Conservation (phyloP, 1,140 invertebrate species). For the Bombus pyrosoma region DNA sequence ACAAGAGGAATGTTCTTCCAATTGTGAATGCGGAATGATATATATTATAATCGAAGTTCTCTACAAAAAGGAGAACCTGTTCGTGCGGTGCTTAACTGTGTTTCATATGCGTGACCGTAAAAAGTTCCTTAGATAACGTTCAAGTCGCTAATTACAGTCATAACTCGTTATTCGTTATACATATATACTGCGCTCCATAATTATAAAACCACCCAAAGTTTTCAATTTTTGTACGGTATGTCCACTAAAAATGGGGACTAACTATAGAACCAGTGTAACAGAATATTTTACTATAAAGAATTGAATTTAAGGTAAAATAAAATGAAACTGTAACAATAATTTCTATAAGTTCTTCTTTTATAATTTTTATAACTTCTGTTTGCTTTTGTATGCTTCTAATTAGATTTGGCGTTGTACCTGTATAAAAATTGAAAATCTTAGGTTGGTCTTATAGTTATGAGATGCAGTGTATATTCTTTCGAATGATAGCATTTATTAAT, state of each 20-base stretch:
- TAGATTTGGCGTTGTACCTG: neutral
- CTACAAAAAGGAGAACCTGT: conserved; percentile 46
- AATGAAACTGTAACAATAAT: no score
- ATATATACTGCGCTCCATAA: neutral
- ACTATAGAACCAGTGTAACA: neutral
- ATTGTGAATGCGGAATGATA: conserved; percentile 82
- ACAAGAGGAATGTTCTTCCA: conserved; percentile 82
- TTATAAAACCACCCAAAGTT: neutral
- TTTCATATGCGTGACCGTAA: conserved; percentile 51
- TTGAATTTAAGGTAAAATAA: neutral
- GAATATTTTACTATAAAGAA: neutral
- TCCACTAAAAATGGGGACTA: neutral
- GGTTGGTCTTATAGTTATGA: neutral
- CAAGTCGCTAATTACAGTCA: conserved; percentile 46
- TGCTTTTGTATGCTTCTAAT: neutral
- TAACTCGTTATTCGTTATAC: conserved; percentile 19
- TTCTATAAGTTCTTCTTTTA: no score
- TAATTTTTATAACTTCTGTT: neutral
- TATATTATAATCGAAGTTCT: conserved; percentile 35
- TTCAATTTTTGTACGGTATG: neutral
- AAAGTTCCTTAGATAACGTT: conserved; percentile 20
- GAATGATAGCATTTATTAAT: neutral
- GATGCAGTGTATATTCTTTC: neutral
- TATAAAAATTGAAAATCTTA: neutral
- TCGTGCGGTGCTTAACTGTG: conserved; percentile 61